Conservation (phyloP, 2,797 vertebrate genomes). For the Balearica regulorum region DNA sequence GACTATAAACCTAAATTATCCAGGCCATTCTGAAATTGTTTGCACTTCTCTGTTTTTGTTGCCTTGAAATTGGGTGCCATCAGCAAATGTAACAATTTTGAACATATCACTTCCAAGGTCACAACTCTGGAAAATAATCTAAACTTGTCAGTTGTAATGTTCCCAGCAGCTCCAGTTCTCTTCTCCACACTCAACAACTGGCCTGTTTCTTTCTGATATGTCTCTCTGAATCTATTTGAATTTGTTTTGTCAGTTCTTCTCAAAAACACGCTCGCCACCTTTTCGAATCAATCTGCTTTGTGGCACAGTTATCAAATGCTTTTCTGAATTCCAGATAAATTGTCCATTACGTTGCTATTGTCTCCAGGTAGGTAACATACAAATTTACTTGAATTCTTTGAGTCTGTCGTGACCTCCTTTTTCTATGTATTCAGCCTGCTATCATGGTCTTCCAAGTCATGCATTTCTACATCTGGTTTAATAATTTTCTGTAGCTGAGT, state of each 20-base stretch:
- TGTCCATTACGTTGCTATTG: not conserved
- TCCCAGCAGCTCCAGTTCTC: not conserved
- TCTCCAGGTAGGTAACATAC: not conserved
- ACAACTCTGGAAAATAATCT: not conserved
- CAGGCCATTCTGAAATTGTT: not conserved
- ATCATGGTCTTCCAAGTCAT: not conserved
- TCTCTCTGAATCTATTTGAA: not conserved
- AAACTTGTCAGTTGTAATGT: not conserved
- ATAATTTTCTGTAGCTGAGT: not conserved
- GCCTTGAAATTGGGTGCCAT: not conserved
- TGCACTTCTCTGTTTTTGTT: not conserved
- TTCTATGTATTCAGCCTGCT: not conserved
- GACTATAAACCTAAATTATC: not conserved
- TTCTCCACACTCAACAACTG: not conserved
- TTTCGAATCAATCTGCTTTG: slow-evolving; percentile 25
- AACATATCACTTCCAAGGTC: not conserved
- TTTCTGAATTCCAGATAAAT: not conserved
- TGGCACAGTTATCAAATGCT: not conserved
- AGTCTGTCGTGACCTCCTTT: not conserved
- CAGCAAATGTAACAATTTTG: not conserved
- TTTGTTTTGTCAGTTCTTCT: slow-evolving; percentile 1
- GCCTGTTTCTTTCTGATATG: not conserved
- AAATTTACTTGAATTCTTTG: no score
- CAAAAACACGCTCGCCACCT: not conserved
- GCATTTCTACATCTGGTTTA: not conserved